Base-by-base conservation (phyloP, 1,140 invertebrate genomes). In the Sycobia sp. region DNA sequence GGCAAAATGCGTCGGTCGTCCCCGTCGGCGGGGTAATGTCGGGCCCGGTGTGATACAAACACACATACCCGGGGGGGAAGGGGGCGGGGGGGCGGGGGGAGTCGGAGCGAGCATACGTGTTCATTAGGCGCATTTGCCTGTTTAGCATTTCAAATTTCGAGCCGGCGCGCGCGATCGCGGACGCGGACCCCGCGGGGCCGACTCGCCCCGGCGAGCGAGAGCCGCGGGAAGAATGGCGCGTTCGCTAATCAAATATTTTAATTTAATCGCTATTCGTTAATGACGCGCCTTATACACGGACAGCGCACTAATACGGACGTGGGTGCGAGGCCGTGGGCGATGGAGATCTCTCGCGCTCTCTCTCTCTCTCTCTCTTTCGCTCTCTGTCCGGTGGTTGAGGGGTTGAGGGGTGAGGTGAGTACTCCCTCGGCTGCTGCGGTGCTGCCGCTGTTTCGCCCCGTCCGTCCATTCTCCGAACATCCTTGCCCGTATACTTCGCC, bases 161-260 rank as follows among this genome's bases (percentile, higher is more conserved):
- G 11, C 27, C 4, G 29, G 38, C 16, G 43, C 41, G 38, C 54
- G 50, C 34, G 32, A 13, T 34, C 44, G 32, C 47, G 43, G 38
- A n/a, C 10, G 51, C 44, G 29, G 46, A 14, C 11, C 27, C 20
- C 29, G 29, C 29, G 11, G 11, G 29, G 29, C 4, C 29, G 29
- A 11, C 29, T 32, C 29, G 4, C 29, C 11, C 29, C 29, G n/a
- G 4, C 29, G 29, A 25, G 36, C 36, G n/a, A 14, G 44, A 43
- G 39, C 32, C 29, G 20, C 18, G 46, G 32, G 25, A 43, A 53
- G 23, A 64, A 39, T 22, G 49, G 46, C 16, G 27, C 68, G 73
- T 76, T 76, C 67, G 72, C 76, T 65, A 81, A 79, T 81, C 75
- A 81, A 81, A 80, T 81, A 81, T 81, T 81, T 81, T 81, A 80